A percentile compares a stretch with the other conserved stretches of the same genome.
phyloP scores from a whole-genome alignment of 2,888 invertebrate species.

The Pseudococcus jackbeardsleyi region DNA sequence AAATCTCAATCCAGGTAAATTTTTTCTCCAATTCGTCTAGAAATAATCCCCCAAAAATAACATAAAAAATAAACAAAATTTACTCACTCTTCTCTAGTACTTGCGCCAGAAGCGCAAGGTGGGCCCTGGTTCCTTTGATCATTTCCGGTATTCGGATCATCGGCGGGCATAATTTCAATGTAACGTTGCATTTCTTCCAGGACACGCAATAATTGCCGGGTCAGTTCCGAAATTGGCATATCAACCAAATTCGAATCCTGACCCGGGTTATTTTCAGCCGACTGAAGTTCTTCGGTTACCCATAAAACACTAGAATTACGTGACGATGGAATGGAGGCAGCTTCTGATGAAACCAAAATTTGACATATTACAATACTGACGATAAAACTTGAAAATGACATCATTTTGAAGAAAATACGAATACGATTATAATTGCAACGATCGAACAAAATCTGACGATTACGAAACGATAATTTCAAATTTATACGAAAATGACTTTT shows the following conservation, averaged over 20 bases:
- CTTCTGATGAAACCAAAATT: not conserved
- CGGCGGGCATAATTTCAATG: not conserved
- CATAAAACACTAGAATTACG: not conserved
- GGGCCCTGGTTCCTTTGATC: not conserved
- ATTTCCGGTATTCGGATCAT: not conserved
- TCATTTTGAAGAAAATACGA: not conserved
- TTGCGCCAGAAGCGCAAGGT: not conserved
- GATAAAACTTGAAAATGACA: not conserved
- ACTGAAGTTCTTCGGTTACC: not conserved
- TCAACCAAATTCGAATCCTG: not conserved
- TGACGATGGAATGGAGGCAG: not conserved
- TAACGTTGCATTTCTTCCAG: not conserved
- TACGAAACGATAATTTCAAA: not conserved
- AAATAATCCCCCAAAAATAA: too few relatives aligned
- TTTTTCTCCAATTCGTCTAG: too few relatives aligned
- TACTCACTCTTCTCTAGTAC: not conserved
- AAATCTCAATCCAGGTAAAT: too few relatives aligned
- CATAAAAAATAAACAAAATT: not conserved
- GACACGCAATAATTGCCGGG: not conserved
- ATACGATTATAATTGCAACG: not conserved
- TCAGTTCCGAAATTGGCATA: not conserved
- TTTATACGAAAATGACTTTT: not conserved
- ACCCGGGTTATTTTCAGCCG: not conserved
- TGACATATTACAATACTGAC: not conserved
- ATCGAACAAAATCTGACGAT: not conserved